phyloP scores from a whole-genome alignment of 2,888 invertebrate species.

The Temnothorax ravouxi region DNA sequence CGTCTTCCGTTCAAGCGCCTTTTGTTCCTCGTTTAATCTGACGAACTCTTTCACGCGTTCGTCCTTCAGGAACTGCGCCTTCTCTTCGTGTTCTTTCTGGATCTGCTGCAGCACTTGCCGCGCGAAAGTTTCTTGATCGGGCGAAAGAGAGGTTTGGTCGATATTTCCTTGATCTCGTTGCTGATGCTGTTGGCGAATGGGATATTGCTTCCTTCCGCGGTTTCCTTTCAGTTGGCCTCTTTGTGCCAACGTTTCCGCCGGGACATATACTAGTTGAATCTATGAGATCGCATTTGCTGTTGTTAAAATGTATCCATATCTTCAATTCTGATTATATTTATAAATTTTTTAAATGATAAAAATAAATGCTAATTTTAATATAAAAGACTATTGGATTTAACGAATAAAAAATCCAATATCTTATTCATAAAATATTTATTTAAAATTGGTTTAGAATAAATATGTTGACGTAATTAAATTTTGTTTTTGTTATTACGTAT shows the following conservation, averaged over 20 bases:
- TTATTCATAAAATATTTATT: background rate
- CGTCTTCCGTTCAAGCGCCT: constrained; percentile 80
- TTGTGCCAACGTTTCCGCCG: constrained; percentile 91
- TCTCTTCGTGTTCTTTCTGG: constrained; percentile 81
- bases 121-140: constrained; percentile 77
- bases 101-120: constrained; percentile 82
- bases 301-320: background rate
- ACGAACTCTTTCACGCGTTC: constrained; percentile 82
- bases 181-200: constrained; percentile 69
- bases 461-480: background rate
- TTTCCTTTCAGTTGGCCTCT: constrained; percentile 83
- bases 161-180: constrained; percentile 54
- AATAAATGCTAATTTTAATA: background rate
- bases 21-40: constrained; percentile 80
- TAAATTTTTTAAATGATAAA: background rate
- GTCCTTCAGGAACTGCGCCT: constrained; percentile 78
- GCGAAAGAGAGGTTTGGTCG: constrained; percentile 40
- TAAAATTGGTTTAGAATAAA: background rate
- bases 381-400: background rate
- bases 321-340: background rate
- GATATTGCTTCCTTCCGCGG: constrained; percentile 78
- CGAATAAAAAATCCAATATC: background rate
- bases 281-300: constrained; percentile 76
- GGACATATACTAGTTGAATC: constrained; percentile 94
- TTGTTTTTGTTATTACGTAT: background rate